A percentile compares a stretch with the other conserved stretches of the same genome.
These are phyloP conservation scores for Planiliza haematocheilus DNA, from an alignment of 2,113 vertebrate genomes.

Conservation along the genomic window DNA sequence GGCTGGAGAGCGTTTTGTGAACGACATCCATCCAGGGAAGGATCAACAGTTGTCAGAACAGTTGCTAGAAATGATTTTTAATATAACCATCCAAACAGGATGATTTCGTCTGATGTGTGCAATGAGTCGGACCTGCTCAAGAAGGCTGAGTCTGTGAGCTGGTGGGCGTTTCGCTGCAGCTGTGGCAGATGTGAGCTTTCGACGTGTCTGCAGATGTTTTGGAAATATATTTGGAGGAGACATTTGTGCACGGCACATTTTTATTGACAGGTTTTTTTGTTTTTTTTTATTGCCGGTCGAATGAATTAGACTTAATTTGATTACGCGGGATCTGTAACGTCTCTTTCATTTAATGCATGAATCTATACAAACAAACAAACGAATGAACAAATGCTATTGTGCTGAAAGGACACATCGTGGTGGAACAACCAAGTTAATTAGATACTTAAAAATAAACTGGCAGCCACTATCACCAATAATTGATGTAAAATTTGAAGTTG, in stretches of 20 bases:
- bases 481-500: too few relatives aligned
- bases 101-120: constrained; percentile 73
- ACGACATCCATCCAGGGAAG: neutral
- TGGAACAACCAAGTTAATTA: neutral
- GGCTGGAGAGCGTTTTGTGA: too few relatives aligned
- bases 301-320: neutral
- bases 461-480: too few relatives aligned
- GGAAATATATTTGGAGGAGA: constrained; percentile 52
- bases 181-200: constrained; percentile 67
- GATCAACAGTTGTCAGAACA: constrained; percentile 66
- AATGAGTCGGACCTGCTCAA: constrained; percentile 71
- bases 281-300: constrained; percentile 22
- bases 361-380: neutral
- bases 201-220: constrained; percentile 71
- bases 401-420: neutral
- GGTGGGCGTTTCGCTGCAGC: constrained; percentile 55
- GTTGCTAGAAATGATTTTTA: constrained; percentile 63
- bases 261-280: too few relatives aligned
- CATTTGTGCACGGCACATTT: constrained; percentile 45
- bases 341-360: neutral
- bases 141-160: constrained; percentile 56
- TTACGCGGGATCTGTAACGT: neutral
- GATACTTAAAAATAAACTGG: neutral
- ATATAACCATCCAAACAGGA: constrained; percentile 53
- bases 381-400: neutral